Conservation (phyloP, 2,888 invertebrate species). For the Drosophila anceps region DNA sequence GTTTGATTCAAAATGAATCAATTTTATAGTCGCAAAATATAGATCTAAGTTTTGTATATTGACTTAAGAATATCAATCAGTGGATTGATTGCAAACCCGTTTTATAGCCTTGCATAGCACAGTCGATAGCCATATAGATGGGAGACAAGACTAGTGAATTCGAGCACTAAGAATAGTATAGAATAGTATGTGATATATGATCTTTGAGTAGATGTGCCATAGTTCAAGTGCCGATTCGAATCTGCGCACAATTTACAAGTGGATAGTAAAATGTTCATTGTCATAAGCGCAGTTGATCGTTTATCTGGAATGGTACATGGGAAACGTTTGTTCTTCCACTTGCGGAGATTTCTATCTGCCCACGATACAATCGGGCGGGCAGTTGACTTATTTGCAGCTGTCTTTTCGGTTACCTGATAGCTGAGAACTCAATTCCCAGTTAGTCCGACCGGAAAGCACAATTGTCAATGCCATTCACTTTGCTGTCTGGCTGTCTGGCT, state of each 20-base stretch:
- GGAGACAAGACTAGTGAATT: no score
- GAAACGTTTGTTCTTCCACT: conserved; percentile 25
- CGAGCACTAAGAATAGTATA: neutral
- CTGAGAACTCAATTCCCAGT: conserved; percentile 62
- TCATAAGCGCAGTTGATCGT: conserved; percentile 29
- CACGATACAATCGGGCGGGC: conserved; percentile 7
- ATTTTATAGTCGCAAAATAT: neutral
- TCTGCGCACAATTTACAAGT: neutral
- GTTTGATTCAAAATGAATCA: neutral
- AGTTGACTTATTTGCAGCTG: conserved; percentile 39
- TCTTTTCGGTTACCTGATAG: conserved; percentile 58
- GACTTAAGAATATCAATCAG: neutral
- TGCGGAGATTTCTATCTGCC: conserved; percentile 38
- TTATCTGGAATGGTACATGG: conserved; percentile 31
- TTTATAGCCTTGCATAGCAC: neutral
- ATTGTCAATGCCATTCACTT: conserved; percentile 72
- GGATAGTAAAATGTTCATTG: conserved; percentile 24
- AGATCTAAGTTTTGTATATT: neutral
- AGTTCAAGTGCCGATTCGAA: neutral
- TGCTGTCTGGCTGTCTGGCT: conserved; percentile 5
- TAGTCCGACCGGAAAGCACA: conserved; percentile 27
- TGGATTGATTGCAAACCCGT: neutral
- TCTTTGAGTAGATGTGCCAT: neutral
- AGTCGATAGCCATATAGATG: neutral
- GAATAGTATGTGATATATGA: neutral